Evolutionary conservation across 1,140 invertebrate species (phyloP).

Genomic region (Whitmania pigra): DNA sequence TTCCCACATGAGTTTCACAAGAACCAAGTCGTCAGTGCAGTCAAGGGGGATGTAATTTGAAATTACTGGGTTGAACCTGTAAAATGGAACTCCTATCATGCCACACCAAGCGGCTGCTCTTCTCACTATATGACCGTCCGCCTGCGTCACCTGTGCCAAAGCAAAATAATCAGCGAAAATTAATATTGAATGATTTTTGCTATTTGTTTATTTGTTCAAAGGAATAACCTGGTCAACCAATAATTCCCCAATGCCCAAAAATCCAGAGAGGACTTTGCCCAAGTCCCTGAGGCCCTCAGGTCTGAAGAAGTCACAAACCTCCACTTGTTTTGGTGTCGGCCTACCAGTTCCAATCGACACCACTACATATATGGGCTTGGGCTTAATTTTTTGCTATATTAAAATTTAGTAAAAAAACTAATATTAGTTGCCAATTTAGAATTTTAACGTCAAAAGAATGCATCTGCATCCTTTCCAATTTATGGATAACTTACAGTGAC

Average conservation of each 20-base stretch:
- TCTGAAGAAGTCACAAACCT: slow-evolving; percentile 67
- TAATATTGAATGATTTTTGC: too few species aligned
- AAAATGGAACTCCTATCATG: slow-evolving; percentile 69
- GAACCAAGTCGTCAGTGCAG: slow-evolving; percentile 63
- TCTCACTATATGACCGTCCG: slow-evolving; percentile 80
- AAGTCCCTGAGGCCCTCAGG: slow-evolving; percentile 70
- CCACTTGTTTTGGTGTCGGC: slow-evolving; percentile 44
- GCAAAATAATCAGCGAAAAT: too few species aligned
- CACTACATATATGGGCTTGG: slow-evolving; percentile 37
- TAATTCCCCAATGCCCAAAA: slow-evolving; percentile 59
- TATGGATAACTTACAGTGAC: background rate
- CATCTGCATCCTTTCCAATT: background rate
- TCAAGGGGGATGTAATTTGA: slow-evolving; percentile 72
- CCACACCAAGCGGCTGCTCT: slow-evolving; percentile 78
- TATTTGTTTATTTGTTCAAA: too few species aligned
- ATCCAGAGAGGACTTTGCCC: slow-evolving; percentile 59
- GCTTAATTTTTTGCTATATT: background rate
- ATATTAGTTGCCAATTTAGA: too few species aligned
- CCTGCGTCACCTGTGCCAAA: slow-evolving; percentile 59
- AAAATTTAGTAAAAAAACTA: too few species aligned
- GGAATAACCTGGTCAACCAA: slow-evolving; percentile 59
- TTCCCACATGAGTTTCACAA: slow-evolving; percentile 85
- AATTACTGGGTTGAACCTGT: slow-evolving; percentile 56
- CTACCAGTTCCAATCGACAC: slow-evolving; percentile 44
- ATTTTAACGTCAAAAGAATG: background rate